A percentile compares a stretch with the other conserved stretches of the same genome.
These are phyloP conservation scores for Agonopterix heracliana DNA, from an alignment of 2,888 invertebrate genomes.

Conservation along the genomic window DNA sequence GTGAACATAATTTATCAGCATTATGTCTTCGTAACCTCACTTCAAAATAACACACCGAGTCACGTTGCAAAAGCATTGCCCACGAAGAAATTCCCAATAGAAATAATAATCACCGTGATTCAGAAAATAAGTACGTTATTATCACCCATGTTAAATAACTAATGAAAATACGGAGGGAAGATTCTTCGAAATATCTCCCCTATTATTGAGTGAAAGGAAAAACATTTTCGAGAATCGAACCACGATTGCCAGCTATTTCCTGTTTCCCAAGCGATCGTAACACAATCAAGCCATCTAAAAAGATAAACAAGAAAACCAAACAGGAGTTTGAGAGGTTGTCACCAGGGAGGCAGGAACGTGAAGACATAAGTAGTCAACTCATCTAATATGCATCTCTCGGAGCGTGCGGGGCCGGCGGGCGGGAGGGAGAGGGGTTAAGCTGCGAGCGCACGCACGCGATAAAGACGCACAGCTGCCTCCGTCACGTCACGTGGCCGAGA, in stretches of 20 bases:
- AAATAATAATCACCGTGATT: no score
- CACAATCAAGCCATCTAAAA: background rate
- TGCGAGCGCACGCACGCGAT: background rate
- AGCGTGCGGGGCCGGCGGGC: background rate
- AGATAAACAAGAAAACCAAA: conserved; percentile 11
- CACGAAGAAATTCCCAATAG: no score
- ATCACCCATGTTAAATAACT: no score
- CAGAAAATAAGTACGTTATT: no score
- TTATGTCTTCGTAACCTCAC: no score
- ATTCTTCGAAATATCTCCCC: no score
- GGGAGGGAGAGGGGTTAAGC: background rate
- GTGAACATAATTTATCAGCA: no score
- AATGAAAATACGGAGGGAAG: no score
- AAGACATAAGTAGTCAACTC: background rate
- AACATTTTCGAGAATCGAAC: no score
- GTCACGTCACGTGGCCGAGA: background rate
- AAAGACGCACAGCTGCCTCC: background rate
- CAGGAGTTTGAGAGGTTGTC: conserved; percentile 16
- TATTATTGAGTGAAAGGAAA: no score
- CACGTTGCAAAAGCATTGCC: no score
- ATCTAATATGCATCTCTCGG: background rate
- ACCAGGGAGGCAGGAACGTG: conserved; percentile 1
- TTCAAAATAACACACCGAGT: no score
- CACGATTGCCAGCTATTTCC: background rate
- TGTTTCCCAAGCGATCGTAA: background rate